Evolutionary conservation across 1,140 invertebrate species (phyloP), one percentile per base, ranked within the genome.

Genomic region (Meloidogyne floridensis): DNA sequence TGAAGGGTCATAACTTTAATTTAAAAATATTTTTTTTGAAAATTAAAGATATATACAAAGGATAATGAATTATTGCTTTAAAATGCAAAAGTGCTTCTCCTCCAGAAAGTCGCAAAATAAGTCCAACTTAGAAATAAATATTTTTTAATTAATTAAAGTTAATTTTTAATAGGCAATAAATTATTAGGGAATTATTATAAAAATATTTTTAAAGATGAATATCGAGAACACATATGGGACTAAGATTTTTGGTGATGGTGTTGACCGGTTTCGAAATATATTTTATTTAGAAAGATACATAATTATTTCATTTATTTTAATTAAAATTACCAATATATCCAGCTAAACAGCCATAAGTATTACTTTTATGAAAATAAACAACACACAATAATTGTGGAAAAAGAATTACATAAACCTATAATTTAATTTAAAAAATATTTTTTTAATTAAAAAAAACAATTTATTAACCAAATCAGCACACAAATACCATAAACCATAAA

Each of bases 341-440:
- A 42, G 88, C 85, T 47, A 98, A 91, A 42, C 96, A 98, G 42
- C 97, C 97, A 90, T 98, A 98, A 0, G 96, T 98, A 92, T 98
- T 98, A 91, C 95, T 95, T 71, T 94, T 92, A 90, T 95, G 95
- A 91, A 96, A 95, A 91, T 98, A 96, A 6, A 98, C 95, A 84
- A 98, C 96, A 93, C 95, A 96, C 74, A 98, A 92, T n/a, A 99
- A 93, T 91, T 97, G 96, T 0, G 97, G 97, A 91, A 98, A 98
- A 78, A 99, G 93, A 88, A 99, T 97, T 77, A 97, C 95, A 92
- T 98, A 99, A 65, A 90, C 96, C 86, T 98, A 32, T 32, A 32
- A 32, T 20, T n/a, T 20, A 20, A 20, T 32, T 32, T 32, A 32
- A 32, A 32, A 59, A 42, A 78, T 51, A 77, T 78, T 47, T 43